Base-by-base conservation (phyloP, 2,888 invertebrate species). In the Chaitophorus viminalis region DNA sequence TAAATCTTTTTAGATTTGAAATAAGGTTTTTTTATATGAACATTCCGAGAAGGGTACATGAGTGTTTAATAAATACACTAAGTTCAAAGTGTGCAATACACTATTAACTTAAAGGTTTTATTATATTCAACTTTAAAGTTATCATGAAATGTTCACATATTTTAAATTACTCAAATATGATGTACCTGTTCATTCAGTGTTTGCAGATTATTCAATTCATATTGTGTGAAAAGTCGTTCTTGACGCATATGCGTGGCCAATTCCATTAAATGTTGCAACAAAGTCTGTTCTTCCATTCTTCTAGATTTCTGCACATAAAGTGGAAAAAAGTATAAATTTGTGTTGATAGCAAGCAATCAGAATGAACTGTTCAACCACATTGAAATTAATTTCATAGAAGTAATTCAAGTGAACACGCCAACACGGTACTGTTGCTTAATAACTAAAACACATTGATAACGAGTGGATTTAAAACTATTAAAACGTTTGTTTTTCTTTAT, bases 151-250 rank as follows among this genome's bases (percentile, higher is more conserved):
- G 46, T 14, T 14, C 46, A 46, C 46, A 14, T 46, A 46, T 11
- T 46, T 14, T 46, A 46, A 2, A 14, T 11, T 46, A 11, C 8
- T 14, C 46, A 46, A 11, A 14, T 46, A 46, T 36, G 4, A 36
- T 46, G 46, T 46, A 46, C 46, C 90, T 95, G 94, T 91, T 95
- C 94, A 91, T 96, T 96, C 60, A 96, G 92, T 90, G 93, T 94
- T 90, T 95, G 95, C 90, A 97, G 94, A 91, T 96, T 94, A 91
- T 95, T 94, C 91, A 96, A 95, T 91, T 98, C 98, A 5, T 96
- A 95, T 90, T 94, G 94, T 87, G 97, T 95, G 91, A 97, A 97
- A 88, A 98, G 93, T 90, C 96, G 95, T 92, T 98, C 98, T 91
- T 96, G 94, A 88, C 95, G 94, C 90, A 97, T 92, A 91, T 95